Conservation (phyloP, 2,888 invertebrate species). For the Philereme vetulata region DNA sequence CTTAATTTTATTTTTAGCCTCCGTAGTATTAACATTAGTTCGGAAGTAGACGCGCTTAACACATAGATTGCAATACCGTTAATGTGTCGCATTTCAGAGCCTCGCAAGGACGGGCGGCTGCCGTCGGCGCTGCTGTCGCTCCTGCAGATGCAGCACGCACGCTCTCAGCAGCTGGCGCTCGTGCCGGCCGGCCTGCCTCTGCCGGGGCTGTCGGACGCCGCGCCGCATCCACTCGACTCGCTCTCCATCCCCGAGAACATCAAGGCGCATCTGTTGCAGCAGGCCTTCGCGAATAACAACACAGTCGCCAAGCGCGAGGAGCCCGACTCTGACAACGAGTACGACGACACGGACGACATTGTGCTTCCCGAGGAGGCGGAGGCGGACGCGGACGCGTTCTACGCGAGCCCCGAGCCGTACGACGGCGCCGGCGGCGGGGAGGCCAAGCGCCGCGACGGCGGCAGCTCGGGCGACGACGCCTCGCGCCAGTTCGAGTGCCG, state of each 20-base stretch:
- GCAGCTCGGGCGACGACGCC: slow-evolving; percentile 73
- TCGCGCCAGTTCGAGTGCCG: slow-evolving; percentile 89
- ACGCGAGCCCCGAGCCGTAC: slow-evolving; percentile 35
- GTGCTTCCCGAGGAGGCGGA: slow-evolving; percentile 75
- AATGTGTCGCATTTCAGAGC: slow-evolving; percentile 78
- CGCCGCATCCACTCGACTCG: slow-evolving; percentile 43
- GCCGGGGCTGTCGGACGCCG: slow-evolving; percentile 38
- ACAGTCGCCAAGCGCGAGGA: slow-evolving; percentile 61
- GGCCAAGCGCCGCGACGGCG: slow-evolving; percentile 51
- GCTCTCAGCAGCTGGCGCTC: slow-evolving; percentile 51
- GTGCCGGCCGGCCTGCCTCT: slow-evolving; percentile 43
- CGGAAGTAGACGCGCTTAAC: slow-evolving; percentile 73
- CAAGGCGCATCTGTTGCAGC: slow-evolving; percentile 68
- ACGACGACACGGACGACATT: slow-evolving; percentile 81
- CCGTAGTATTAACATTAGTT: slow-evolving; percentile 81
- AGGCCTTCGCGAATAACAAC: slow-evolving; percentile 72
- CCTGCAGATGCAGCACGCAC: slow-evolving; percentile 66
- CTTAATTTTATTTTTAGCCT: slow-evolving; percentile 81
- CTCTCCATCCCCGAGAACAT: slow-evolving; percentile 57
- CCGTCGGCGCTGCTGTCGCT: slow-evolving; percentile 78
- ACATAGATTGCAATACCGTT: slow-evolving; percentile 76
- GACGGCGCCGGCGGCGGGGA: slow-evolving; percentile 40
- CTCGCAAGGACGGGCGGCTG: slow-evolving; percentile 68
- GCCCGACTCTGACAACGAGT: slow-evolving; percentile 74
- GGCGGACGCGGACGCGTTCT: slow-evolving; percentile 46